phyloP scores from a whole-genome alignment of 2,113 vertebrate species.

The Engraulis encrasicolus region DNA sequence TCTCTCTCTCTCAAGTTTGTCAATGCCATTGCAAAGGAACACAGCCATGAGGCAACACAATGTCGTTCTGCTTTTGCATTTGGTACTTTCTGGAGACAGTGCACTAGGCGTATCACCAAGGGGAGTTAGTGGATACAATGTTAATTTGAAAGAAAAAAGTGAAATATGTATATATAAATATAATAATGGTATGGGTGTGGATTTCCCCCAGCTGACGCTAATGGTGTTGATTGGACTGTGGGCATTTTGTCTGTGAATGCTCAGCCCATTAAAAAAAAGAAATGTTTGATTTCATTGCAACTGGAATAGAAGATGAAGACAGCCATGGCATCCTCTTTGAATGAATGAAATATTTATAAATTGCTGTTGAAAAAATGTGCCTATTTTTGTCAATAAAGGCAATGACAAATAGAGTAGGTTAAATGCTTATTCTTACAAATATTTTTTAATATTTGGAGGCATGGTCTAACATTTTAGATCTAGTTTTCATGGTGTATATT shows the following conservation, averaged over 20 bases:
- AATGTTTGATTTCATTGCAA: conserved; percentile 62
- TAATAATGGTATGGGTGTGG: conserved; percentile 62
- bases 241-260: conserved; percentile 34
- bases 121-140: conserved; percentile 58
- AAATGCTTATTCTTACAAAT: conserved; percentile 62
- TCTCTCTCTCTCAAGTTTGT: too few relatives aligned
- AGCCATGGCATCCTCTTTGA: conserved; percentile 67
- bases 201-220: conserved; percentile 60
- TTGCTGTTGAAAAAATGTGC: conserved; percentile 75
- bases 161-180: conserved; percentile 59
- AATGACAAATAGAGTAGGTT: conserved; percentile 73
- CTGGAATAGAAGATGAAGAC: conserved; percentile 76
- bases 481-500: conserved; percentile 49
- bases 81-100: conserved; percentile 66
- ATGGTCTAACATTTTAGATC: conserved; percentile 32
- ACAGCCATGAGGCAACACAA: conserved; percentile 47
- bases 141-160: conserved; percentile 42
- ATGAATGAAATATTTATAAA: conserved; percentile 81
- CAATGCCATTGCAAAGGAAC: conserved; percentile 52
- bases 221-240: conserved; percentile 66
- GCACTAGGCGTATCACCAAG: conserved; percentile 53
- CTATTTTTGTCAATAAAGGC: conserved; percentile 81
- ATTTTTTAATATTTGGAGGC: conserved; percentile 65
- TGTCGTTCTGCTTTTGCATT: conserved; percentile 50
- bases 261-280: conserved; percentile 35